Conservation (phyloP, 2,797 vertebrate species). For the Cercopithecus hamlyni region DNA sequence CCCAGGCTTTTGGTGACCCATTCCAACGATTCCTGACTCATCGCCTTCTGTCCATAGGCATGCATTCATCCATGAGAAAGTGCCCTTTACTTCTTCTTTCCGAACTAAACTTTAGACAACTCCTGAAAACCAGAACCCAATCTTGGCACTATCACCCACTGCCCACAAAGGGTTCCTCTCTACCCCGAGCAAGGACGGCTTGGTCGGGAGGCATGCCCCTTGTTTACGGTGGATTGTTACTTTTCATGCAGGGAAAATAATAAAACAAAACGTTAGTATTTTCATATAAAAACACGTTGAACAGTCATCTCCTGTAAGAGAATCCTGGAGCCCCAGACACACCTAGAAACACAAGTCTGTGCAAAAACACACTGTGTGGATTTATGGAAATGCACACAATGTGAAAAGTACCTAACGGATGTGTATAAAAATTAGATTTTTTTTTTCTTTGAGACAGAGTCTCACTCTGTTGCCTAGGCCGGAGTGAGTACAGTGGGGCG, state of each 20-base stretch:
- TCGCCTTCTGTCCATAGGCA: background rate
- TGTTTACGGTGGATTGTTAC: background rate
- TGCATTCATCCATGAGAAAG: background rate
- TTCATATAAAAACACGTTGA: background rate
- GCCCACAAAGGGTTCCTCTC: background rate
- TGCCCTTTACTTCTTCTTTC: background rate
- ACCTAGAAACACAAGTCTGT: background rate
- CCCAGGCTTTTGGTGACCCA: background rate
- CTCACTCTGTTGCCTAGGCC: too few relatives aligned
- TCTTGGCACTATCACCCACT: background rate
- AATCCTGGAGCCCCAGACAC: background rate
- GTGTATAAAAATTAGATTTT: background rate
- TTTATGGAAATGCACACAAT: background rate
- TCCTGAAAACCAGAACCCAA: background rate
- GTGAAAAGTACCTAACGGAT: background rate
- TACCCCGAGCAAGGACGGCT: background rate
- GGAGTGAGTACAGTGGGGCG: too few relatives aligned
- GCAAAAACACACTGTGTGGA: background rate
- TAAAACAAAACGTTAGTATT: background rate
- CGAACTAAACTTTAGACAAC: background rate
- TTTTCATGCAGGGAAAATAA: background rate
- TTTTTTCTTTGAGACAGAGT: too few relatives aligned
- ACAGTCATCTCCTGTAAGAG: background rate
- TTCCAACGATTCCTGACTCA: background rate
- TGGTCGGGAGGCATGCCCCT: background rate